phyloP scores from a whole-genome alignment of 2,797 vertebrate species.

The Arnoldichthys spilopterus region DNA sequence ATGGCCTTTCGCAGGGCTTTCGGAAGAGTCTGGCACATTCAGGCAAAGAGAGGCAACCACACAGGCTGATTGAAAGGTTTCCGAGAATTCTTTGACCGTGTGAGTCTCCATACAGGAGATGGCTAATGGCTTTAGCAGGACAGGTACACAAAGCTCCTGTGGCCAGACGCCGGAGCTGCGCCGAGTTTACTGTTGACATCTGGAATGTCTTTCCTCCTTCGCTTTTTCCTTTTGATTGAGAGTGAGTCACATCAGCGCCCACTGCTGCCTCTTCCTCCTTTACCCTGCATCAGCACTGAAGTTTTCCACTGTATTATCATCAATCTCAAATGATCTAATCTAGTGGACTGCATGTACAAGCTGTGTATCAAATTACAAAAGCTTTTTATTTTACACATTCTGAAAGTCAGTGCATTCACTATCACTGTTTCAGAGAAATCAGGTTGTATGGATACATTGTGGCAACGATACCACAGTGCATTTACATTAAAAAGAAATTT shows the following conservation, averaged over 20 bases:
- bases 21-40: constrained; percentile 54
- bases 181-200: constrained; percentile 84
- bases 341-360: not conserved
- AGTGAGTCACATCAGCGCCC: constrained; percentile 65
- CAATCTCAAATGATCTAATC: not conserved
- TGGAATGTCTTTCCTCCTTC: constrained; percentile 78
- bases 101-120: constrained; percentile 51
- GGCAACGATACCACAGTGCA: too few species aligned
- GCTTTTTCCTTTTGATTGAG: constrained; percentile 68
- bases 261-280: constrained; percentile 18
- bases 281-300: constrained; percentile 58
- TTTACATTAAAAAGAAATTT: too few species aligned
- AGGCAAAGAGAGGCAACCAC: constrained; percentile 43
- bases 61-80: constrained; percentile 73
- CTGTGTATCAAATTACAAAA: too few species aligned
- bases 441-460: too few species aligned
- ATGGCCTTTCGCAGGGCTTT: constrained; percentile 24
- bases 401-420: too few species aligned
- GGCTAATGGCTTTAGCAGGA: constrained; percentile 83
- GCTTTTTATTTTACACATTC: too few species aligned
- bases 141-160: constrained; percentile 82
- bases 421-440: too few species aligned
- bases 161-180: constrained; percentile 79
- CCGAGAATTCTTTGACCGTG: constrained; percentile 79
- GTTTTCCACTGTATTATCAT: constrained; percentile 3